Evolutionary conservation across 2,797 vertebrate species (phyloP), one percentile per base, ranked within the genome.

Genomic region (Typhlichthys subterraneus): DNA sequence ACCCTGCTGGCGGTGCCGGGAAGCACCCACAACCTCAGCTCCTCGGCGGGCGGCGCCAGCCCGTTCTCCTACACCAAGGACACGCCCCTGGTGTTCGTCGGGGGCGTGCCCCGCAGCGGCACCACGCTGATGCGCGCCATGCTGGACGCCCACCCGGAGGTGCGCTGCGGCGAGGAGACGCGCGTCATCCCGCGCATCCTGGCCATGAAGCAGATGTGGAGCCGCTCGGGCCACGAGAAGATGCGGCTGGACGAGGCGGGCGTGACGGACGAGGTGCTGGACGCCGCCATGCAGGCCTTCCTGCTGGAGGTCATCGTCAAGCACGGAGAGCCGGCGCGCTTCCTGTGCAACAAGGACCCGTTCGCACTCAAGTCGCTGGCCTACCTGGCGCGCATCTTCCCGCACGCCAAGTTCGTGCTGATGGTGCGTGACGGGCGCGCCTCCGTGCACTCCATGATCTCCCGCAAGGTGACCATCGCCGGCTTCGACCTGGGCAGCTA

Each of bases 181-280:
- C 91, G 97, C 0, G 97, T 99, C 48, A 98, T 98, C 65, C 97
- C 97, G 0, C 92, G 96, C 11, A 97, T 99, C 53, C 86, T 99
- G 72, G 97, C 97, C 0, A 94, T 99, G 72, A 99, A 99, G 74
- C 97, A 99, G 91, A 98, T 99, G 97, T 98, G 97, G 97, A 97
- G 96, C 19, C 91, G 96, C 6, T 99, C 97, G 0, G 97, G 96
- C 64, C 93, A 96, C 61, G 97, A 99, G 89, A 99, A 98, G 74
- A 95, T 98, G 88, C 94, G 96, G 0, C 85, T 99, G 80, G 96
- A 99, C 0, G 97, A 99, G 81, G 97, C 97, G 0, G 97, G 97
- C 0, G 97, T 99, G 47, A 99, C 97, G 0, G 97, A 99, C 0
- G 95, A 98, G 80, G 97, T 99, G 70, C 81, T 99, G 77, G 97